Conservation (phyloP, 2,113 vertebrate genomes). For the Microcebus ravelobensis region DNA sequence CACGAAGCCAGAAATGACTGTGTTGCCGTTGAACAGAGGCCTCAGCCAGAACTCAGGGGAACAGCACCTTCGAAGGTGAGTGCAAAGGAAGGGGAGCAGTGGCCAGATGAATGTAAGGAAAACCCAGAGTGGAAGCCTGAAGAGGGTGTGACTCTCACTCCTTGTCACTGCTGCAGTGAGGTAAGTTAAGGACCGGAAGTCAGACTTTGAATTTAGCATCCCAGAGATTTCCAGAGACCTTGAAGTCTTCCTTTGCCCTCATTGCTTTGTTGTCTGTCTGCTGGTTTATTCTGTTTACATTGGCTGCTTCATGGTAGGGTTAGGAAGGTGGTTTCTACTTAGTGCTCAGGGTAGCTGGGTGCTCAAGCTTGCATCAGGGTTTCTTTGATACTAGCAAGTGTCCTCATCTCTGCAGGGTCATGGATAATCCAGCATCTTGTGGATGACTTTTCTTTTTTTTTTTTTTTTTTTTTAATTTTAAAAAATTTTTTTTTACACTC, state of each 20-base stretch:
- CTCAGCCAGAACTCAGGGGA: neutral
- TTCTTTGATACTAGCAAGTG: neutral
- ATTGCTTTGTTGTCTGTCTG: neutral
- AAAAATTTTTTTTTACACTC: too few species aligned
- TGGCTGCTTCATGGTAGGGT: neutral
- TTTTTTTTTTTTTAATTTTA: too few species aligned
- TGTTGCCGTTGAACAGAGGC: neutral
- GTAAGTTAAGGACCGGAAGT: neutral
- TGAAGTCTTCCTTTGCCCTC: neutral
- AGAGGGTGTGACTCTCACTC: too few species aligned
- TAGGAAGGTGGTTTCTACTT: neutral
- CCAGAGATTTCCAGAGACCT: neutral
- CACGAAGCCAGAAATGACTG: neutral
- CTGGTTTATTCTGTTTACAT: neutral
- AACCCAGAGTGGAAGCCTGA: neutral
- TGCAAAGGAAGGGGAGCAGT: neutral
- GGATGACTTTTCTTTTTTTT: neutral
- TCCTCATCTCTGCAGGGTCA: neutral
- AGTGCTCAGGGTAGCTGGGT: neutral
- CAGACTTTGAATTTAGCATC: neutral
- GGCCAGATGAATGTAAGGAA: neutral
- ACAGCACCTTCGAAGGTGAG: neutral
- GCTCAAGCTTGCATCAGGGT: neutral
- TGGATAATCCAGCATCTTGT: neutral
- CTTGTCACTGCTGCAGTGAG: neutral